Conservation (phyloP, 2,888 invertebrate genomes). For the Frankliniella intonsa region DNA sequence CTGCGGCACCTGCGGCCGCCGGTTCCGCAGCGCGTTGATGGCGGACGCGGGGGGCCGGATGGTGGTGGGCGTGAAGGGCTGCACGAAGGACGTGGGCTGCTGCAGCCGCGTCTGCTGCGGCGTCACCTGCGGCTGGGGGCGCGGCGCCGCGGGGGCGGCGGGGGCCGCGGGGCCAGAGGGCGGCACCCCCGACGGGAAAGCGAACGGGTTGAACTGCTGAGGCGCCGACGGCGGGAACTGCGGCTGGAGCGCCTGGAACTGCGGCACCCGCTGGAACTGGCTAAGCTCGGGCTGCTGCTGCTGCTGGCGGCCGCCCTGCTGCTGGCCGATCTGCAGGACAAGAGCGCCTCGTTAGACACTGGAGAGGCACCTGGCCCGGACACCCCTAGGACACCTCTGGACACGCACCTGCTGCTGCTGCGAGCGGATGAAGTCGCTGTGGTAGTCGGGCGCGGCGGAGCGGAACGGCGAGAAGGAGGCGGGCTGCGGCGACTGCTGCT, state of each 20-base stretch:
- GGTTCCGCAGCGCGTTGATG: constrained; percentile 29
- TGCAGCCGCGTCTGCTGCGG: constrained; percentile 32
- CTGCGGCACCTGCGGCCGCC: not conserved
- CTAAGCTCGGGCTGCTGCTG: constrained; percentile 42
- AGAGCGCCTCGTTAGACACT: not conserved
- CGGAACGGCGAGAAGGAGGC: constrained; percentile 41
- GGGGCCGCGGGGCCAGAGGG: constrained; percentile 35
- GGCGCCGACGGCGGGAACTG: constrained; percentile 14
- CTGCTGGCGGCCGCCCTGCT: constrained; percentile 41
- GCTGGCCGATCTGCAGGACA: constrained; percentile 37
- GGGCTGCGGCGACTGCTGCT: constrained; percentile 41
- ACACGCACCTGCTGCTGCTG: constrained; percentile 32
- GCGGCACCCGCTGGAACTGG: constrained; percentile 29
- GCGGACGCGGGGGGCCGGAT: constrained; percentile 34
- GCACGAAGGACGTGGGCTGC: constrained; percentile 20
- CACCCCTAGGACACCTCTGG: constrained; percentile 28
- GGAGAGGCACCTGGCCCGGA: not conserved
- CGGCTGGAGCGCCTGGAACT: constrained; percentile 30
- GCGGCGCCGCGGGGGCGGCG: constrained; percentile 36
- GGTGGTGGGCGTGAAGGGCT: constrained; percentile 32
- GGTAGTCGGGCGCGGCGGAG: constrained; percentile 36
- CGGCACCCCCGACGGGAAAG: constrained; percentile 44
- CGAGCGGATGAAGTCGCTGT: constrained; percentile 29
- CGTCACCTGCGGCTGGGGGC: constrained; percentile 36
- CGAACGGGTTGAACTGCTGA: constrained; percentile 40